A percentile compares a stretch with the other conserved stretches of the same genome.
phyloP scores from a whole-genome alignment of 2,888 invertebrate species.

The Oxyscelio sp. region DNA sequence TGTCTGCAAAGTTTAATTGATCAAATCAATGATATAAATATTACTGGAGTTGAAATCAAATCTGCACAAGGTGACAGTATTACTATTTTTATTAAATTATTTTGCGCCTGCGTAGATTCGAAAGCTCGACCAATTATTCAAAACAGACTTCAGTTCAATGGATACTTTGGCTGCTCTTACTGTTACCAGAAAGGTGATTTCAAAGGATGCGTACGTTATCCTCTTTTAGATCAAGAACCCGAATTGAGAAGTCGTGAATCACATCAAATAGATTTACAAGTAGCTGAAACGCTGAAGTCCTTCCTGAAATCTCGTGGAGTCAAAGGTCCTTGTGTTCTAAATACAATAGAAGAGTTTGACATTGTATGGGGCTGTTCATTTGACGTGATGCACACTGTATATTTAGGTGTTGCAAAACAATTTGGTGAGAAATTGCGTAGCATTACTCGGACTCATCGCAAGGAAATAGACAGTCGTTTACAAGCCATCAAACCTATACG shows the following conservation, averaged over 20 bases:
- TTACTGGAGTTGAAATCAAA: no score
- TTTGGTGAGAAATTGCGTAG: no score
- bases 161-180: slow-evolving; percentile 23
- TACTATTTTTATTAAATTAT: no score
- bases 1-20: no score
- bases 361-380: slow-evolving; percentile 24
- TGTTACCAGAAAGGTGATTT: slow-evolving; percentile 19
- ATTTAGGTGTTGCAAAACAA: not conserved
- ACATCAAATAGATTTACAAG: slow-evolving; percentile 1
- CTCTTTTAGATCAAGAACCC: no score
- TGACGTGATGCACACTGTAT: slow-evolving; percentile 30
- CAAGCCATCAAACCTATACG: no score
- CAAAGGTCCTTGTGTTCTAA: slow-evolving; percentile 4
- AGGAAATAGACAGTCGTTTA: no score
- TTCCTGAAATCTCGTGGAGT: not conserved
- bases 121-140: slow-evolving; percentile 21
- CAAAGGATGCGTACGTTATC: not conserved
- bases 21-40: no score
- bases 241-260: not conserved
- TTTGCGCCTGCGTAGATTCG: slow-evolving; percentile 9
- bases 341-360: not conserved
- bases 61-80: no score
- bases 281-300: not conserved
- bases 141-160: slow-evolving; percentile 28
- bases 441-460: no score